Evolutionary conservation across 2,888 invertebrate genomes (phyloP).

Genomic region (Pandemis heparana): DNA sequence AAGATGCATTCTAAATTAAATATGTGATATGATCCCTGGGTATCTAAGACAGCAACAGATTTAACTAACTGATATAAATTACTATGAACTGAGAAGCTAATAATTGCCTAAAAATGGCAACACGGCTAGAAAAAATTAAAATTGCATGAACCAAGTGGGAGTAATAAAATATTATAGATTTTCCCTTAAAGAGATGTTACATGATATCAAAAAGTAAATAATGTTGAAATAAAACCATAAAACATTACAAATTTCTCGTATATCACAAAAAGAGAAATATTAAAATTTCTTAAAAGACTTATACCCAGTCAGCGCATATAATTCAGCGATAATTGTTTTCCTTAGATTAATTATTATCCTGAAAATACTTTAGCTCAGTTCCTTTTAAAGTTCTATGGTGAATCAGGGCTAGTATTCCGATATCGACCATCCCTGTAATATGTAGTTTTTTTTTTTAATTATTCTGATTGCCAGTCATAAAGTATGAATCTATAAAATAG

Average conservation of each 20-base stretch:
- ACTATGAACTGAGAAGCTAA: too few species aligned
- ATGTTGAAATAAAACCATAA: neutral
- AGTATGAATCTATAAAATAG: neutral
- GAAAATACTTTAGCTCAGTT: neutral
- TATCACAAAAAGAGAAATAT: neutral
- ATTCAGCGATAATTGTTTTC: neutral
- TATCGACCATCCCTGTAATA: neutral
- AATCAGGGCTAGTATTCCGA: neutral
- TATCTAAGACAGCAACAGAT: too few species aligned
- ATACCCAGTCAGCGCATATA: conserved; percentile 7
- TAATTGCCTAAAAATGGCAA: too few species aligned
- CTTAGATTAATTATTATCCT: neutral
- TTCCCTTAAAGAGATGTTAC: neutral
- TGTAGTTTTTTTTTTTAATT: neutral
- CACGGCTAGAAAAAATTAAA: too few species aligned
- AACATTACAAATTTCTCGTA: neutral
- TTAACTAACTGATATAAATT: too few species aligned
- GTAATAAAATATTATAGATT: too few species aligned
- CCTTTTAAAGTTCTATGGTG: neutral
- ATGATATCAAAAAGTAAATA: neutral
- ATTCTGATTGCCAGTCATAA: neutral
- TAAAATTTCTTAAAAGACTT: neutral
- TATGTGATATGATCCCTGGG: too few species aligned
- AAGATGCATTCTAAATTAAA: too few species aligned
- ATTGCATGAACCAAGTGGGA: too few species aligned